Conservation (phyloP, 2,797 vertebrate genomes). For the Hypotaenidia okinawae region DNA sequence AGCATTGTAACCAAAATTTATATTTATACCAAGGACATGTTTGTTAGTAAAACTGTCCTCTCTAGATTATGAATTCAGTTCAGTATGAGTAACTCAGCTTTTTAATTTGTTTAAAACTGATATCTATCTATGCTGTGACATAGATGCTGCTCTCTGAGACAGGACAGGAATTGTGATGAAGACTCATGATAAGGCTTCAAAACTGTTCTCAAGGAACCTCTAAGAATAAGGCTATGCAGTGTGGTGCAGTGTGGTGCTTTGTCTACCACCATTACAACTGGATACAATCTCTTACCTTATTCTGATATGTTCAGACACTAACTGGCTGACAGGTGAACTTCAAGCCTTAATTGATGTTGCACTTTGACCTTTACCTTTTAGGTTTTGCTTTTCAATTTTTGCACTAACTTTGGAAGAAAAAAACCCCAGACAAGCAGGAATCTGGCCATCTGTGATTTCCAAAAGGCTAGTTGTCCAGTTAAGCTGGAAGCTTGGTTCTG, state of each 20-base stretch:
- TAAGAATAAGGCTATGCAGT: neutral
- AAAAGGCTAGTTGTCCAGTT: neutral
- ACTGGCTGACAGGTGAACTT: neutral
- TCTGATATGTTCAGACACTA: neutral
- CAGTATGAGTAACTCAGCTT: neutral
- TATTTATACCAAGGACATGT: neutral
- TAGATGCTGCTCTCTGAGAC: neutral
- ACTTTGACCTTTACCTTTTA: neutral
- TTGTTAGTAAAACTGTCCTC: neutral
- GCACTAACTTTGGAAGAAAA: neutral
- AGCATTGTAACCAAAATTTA: neutral
- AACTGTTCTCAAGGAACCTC: neutral
- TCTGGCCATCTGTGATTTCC: neutral
- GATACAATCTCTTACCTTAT: neutral
- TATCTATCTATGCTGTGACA: neutral
- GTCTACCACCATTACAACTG: neutral
- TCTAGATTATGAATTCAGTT: neutral
- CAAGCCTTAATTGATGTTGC: accelerated
- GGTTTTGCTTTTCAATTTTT: neutral
- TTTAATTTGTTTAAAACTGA: neutral
- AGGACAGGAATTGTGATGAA: neutral
- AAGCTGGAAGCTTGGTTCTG: neutral
- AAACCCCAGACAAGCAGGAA: neutral
- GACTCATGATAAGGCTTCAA: neutral
- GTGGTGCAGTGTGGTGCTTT: neutral